Conservation (phyloP, 2,797 vertebrate genomes). For the Enteromius mattozi region DNA sequence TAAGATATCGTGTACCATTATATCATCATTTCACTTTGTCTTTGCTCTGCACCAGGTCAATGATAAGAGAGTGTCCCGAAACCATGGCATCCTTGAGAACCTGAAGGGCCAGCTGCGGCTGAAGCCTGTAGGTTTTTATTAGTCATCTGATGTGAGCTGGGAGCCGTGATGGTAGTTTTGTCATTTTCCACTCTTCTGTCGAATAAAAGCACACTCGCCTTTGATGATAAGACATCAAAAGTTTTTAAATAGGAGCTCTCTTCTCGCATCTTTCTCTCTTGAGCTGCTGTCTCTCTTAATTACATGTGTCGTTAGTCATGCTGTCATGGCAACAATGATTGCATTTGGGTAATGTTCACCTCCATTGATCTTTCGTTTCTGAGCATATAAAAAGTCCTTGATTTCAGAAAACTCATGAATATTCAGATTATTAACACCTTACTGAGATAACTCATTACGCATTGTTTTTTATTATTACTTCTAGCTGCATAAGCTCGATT, state of each 20-base stretch:
- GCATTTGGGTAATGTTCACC: not conserved
- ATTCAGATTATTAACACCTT: not conserved
- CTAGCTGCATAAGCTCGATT: not conserved
- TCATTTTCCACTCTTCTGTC: constrained; percentile 15
- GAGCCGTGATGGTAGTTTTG: constrained; percentile 35
- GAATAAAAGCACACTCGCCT: constrained; percentile 19
- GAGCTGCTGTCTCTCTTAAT: constrained; percentile 26
- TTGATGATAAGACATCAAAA: constrained; percentile 55
- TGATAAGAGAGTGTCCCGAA: constrained; percentile 85
- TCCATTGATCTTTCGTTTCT: constrained; percentile 22
- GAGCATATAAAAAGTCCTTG: constrained; percentile 1
- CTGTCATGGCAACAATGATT: constrained; percentile 8
- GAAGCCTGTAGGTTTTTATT: constrained; percentile 79
- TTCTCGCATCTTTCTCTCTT: not conserved
- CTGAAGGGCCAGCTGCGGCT: constrained; percentile 77
- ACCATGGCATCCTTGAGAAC: constrained; percentile 84
- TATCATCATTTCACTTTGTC: not conserved
- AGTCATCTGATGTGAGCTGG: not conserved
- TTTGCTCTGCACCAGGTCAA: constrained; percentile 67
- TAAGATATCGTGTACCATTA: not conserved
- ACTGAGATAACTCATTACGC: not conserved
- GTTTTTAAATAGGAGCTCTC: constrained; percentile 25
- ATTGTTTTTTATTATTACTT: not conserved
- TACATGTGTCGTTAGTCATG: not conserved
- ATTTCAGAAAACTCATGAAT: constrained; percentile 7